Percentiles rank a stretch among this genome's conserved stretches.
Conservation (phyloP, 2,888 invertebrate genomes). For the Aspidapion aeneum region DNA sequence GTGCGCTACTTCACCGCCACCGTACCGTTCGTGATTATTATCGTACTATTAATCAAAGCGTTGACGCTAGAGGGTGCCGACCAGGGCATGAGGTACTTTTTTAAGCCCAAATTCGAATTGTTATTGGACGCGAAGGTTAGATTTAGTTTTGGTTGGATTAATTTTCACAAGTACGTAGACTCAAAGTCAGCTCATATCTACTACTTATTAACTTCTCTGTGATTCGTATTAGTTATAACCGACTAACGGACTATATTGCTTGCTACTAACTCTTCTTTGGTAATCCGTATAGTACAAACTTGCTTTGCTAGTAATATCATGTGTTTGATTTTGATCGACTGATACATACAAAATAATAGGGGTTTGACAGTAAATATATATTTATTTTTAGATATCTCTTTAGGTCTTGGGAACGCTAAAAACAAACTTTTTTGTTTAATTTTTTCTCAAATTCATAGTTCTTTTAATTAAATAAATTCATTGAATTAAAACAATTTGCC, state of each 20-base stretch:
- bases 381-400: too few relatives aligned
- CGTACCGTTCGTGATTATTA: constrained; percentile 83
- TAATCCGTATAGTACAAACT: too few relatives aligned
- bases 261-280: not conserved
- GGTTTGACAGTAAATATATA: too few relatives aligned
- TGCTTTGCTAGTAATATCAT: too few relatives aligned
- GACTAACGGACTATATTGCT: not conserved
- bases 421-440: too few relatives aligned
- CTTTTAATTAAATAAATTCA: too few relatives aligned
- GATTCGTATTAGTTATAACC: not conserved
- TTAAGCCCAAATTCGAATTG: constrained; percentile 81
- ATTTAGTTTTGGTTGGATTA: not conserved
- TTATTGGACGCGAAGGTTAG: constrained; percentile 75
- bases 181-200: not conserved
- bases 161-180: not conserved
- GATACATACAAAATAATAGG: too few relatives aligned
- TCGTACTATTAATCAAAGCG: constrained; percentile 84
- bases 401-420: too few relatives aligned
- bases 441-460: too few relatives aligned
- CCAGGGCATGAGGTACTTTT: constrained; percentile 81
- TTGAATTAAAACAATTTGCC: too few relatives aligned
- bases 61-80: constrained; percentile 86
- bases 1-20: constrained; percentile 92
- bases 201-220: too few relatives aligned
- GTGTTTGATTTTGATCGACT: too few relatives aligned